Conservation (phyloP, 2,797 vertebrate species). For the Liparis tanakae region DNA sequence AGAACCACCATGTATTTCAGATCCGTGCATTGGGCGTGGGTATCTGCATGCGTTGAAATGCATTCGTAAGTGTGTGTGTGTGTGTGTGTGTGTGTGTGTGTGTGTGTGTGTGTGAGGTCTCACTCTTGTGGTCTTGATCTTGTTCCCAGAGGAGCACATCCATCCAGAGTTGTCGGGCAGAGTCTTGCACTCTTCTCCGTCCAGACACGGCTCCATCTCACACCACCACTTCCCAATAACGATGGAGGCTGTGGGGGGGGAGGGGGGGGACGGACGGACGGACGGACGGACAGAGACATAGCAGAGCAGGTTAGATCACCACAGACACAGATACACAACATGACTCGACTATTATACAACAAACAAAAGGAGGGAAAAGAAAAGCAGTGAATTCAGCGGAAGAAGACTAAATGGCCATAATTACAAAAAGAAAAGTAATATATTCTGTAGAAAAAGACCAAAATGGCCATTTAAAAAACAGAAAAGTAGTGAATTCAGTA, state of each 20-base stretch:
- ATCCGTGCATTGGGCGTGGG: background rate
- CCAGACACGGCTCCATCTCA: slow-evolving; percentile 98
- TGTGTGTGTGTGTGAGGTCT: slow-evolving; percentile 70
- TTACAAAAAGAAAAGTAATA: background rate
- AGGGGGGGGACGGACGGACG: too few relatives aligned
- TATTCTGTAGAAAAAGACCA: too few relatives aligned
- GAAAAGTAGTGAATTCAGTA: background rate
- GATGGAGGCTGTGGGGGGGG: slow-evolving; percentile 89
- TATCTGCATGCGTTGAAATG: background rate
- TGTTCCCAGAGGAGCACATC: slow-evolving; percentile 98
- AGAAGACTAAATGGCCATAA: background rate
- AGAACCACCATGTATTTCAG: background rate
- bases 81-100: slow-evolving; percentile 21
- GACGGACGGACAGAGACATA: slow-evolving; percentile 42
- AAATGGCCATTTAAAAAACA: too few relatives aligned
- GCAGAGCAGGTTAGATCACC: slow-evolving; percentile 40
- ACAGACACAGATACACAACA: background rate
- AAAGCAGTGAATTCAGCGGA: background rate
- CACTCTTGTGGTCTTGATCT: slow-evolving; percentile 99
- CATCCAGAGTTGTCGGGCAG: slow-evolving; percentile 97
- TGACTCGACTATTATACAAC: background rate
- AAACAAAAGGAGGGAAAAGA: background rate
- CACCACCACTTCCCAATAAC: slow-evolving; percentile 99
- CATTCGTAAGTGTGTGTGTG: slow-evolving; percentile 9
- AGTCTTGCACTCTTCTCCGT: slow-evolving; percentile 97